A percentile compares a stretch with the other conserved stretches of the same genome.
Evolutionary conservation across 2,888 invertebrate species (phyloP).

Genomic region (Drosophila algonquin): DNA sequence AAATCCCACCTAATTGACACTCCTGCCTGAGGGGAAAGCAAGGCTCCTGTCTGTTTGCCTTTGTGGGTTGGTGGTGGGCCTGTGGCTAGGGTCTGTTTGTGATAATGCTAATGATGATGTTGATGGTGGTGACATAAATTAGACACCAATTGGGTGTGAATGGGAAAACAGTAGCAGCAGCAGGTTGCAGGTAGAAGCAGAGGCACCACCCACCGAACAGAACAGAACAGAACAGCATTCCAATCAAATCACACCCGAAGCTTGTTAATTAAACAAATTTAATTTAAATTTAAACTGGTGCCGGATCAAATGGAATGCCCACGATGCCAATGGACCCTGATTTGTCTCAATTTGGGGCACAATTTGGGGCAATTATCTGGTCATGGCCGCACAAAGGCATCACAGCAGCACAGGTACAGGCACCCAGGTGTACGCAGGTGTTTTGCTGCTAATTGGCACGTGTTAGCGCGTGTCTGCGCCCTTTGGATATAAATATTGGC

Average conservation of each 20-base stretch:
- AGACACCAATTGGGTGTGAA: slow-evolving; percentile 37
- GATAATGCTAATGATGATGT: background rate
- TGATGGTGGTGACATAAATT: slow-evolving; percentile 28
- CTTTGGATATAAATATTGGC: slow-evolving; percentile 28
- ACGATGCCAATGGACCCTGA: slow-evolving; percentile 18
- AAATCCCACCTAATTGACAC: background rate
- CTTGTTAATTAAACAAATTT: slow-evolving; percentile 55
- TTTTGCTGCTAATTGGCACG: slow-evolving; percentile 59
- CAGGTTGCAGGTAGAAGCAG: background rate
- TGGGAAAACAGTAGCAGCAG: slow-evolving; percentile 1
- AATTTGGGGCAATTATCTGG: slow-evolving; percentile 39
- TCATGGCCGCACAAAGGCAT: slow-evolving; percentile 6
- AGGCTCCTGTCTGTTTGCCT: background rate
- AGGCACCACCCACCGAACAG: background rate
- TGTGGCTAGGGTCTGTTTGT: background rate
- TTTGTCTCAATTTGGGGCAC: slow-evolving; percentile 44
- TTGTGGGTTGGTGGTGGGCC: background rate
- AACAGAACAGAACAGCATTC: slow-evolving; percentile 4
- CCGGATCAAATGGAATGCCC: slow-evolving; percentile 15
- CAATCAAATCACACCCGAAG: slow-evolving; percentile 38
- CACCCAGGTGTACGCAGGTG: slow-evolving; percentile 38
- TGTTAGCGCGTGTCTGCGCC: slow-evolving; percentile 47
- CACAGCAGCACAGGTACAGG: too few relatives aligned
- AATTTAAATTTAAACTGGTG: slow-evolving; percentile 49
- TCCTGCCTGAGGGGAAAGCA: background rate